Percentiles rank a stretch among this genome's conserved stretches.
These are phyloP conservation scores for Caenorhabditis inopinata DNA, from an alignment of 1,140 invertebrate species.

Conservation along the genomic window DNA sequence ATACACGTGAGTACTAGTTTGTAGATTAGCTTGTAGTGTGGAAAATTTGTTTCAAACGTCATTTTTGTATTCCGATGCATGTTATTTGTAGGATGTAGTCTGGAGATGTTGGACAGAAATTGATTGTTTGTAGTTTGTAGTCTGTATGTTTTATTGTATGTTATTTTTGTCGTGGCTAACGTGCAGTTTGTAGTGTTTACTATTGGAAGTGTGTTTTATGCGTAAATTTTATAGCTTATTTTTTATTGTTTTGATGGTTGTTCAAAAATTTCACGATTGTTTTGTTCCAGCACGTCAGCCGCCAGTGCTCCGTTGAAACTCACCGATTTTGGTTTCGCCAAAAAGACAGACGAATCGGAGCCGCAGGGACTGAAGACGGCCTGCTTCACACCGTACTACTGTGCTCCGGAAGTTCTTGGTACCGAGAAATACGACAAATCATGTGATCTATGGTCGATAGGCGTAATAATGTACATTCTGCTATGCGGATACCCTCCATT, in stretches of 20 bases:
- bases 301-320: slow-evolving; percentile 80
- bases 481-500: slow-evolving; percentile 97
- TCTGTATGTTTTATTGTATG: too few relatives aligned
- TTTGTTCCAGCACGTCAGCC: slow-evolving; percentile 56
- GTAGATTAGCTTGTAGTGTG: neutral
- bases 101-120: too few relatives aligned
- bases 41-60: too few relatives aligned
- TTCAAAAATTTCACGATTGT: too few relatives aligned
- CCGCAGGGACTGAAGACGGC: slow-evolving; percentile 87
- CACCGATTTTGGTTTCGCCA: slow-evolving; percentile 97
- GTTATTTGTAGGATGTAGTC: too few relatives aligned
- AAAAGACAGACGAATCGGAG: slow-evolving; percentile 71
- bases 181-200: too few relatives aligned
- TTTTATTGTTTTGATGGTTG: too few relatives aligned
- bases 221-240: too few relatives aligned
- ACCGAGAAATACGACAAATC: slow-evolving; percentile 97
- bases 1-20: slow-evolving; percentile 65
- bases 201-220: too few relatives aligned
- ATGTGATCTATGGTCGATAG: slow-evolving; percentile 96
- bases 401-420: slow-evolving; percentile 77
- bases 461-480: slow-evolving; percentile 97
- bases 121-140: too few relatives aligned
- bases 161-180: too few relatives aligned
- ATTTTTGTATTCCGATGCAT: too few relatives aligned
- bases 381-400: slow-evolving; percentile 97